Percentiles rank a stretch among this genome's conserved stretches.
These are phyloP conservation scores for Drosophila malerkotliana DNA, from an alignment of 1,140 invertebrate species.

Conservation along the genomic window DNA sequence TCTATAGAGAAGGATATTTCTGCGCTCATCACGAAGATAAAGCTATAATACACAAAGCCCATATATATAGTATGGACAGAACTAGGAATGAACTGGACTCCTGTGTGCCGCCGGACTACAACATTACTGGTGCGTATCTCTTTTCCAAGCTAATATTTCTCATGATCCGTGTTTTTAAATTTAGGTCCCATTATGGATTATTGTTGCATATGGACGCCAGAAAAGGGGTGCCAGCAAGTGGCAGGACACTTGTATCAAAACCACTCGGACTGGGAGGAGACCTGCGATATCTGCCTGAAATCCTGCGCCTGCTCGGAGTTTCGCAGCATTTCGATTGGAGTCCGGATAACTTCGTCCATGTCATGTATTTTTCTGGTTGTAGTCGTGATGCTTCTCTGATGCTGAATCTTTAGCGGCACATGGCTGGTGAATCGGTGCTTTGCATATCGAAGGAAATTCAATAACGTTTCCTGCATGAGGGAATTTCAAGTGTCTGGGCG, in stretches of 20 bases:
- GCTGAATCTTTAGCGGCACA: neutral
- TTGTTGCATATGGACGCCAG: slow-evolving; percentile 4
- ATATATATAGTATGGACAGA: neutral
- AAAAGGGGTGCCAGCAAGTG: slow-evolving; percentile 9
- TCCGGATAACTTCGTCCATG: neutral
- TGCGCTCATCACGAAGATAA: neutral
- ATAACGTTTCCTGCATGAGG: slow-evolving; percentile 29
- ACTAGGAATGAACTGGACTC: neutral
- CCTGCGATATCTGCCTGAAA: slow-evolving; percentile 5
- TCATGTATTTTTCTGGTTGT: neutral
- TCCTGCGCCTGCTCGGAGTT: neutral
- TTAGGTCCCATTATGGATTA: neutral
- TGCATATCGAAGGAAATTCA: slow-evolving; percentile 41
- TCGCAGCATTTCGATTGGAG: neutral
- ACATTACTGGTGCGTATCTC: neutral
- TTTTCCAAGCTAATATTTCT: neutral
- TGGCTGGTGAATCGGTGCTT: slow-evolving; percentile 23
- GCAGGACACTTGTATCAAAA: neutral
- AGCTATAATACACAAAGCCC: neutral
- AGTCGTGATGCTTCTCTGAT: neutral
- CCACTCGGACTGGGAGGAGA: neutral
- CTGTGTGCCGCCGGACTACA: neutral
- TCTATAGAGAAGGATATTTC: neutral
- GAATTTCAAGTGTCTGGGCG: slow-evolving; percentile 49
- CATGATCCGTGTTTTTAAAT: neutral